phyloP scores from a whole-genome alignment of 1,140 invertebrate species.

The Notospermus geniculatus region DNA sequence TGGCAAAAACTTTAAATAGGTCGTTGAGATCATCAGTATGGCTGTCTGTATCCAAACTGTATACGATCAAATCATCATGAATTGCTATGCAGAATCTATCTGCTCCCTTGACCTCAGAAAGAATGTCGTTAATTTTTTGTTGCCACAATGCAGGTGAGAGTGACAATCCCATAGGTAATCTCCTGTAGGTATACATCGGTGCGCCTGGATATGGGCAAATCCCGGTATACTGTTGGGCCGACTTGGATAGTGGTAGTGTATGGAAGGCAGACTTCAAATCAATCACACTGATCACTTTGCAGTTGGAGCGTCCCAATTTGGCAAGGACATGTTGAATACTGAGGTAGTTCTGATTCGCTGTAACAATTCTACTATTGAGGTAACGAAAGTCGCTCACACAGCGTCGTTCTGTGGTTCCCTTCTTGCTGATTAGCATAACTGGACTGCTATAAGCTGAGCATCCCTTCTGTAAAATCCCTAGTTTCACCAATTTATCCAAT shows the following conservation, averaged over 20 bases:
- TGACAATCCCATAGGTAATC: background rate
- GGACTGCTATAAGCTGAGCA: background rate
- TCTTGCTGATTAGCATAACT: background rate
- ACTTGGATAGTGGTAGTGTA: background rate
- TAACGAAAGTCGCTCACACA: background rate
- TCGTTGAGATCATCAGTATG: no score
- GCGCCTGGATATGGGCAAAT: background rate
- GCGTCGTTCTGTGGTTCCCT: background rate
- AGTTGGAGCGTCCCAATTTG: background rate
- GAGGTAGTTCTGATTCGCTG: background rate
- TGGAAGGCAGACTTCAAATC: slow-evolving; percentile 1
- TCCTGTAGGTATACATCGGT: background rate
- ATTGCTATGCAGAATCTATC: background rate
- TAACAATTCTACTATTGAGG: background rate
- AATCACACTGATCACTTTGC: background rate
- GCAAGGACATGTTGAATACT: no score
- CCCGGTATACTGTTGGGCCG: background rate
- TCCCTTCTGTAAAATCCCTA: background rate
- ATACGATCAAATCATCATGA: no score
- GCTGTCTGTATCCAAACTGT: no score
- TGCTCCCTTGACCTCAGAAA: background rate
- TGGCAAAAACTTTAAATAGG: no score
- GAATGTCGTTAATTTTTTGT: background rate
- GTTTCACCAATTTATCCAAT: background rate
- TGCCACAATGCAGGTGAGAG: background rate